phyloP scores from a whole-genome alignment of 2,113 vertebrate species.

The Barbus barbus region DNA sequence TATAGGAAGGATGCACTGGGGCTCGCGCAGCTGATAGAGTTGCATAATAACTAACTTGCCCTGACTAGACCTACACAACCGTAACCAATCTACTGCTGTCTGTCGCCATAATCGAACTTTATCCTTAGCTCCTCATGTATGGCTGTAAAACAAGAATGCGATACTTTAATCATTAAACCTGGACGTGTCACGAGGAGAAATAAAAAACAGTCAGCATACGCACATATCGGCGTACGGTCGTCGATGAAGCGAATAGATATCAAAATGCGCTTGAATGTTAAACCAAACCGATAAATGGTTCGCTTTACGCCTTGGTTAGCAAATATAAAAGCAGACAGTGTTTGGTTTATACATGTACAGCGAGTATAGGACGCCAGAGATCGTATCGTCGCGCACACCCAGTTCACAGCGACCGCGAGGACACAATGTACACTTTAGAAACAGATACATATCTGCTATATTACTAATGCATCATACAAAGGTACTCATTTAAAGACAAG shows the following conservation, averaged over 20 bases:
- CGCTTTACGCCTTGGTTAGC: not conserved
- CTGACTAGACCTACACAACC: constrained; percentile 40
- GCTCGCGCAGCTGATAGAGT: constrained; percentile 68
- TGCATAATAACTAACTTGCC: constrained; percentile 80
- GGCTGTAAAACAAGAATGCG: constrained; percentile 9
- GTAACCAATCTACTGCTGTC: constrained; percentile 45
- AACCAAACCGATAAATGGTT: not conserved
- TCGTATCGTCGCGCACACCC: constrained; percentile 31
- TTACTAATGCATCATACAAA: not conserved
- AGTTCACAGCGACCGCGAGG: not conserved
- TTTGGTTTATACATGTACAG: not conserved
- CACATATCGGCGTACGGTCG: not conserved
- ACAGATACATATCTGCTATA: not conserved
- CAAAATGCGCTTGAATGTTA: not conserved
- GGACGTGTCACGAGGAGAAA: constrained; percentile 19
- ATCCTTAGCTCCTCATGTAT: not conserved
- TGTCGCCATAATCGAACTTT: constrained; percentile 5
- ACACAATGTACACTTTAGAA: constrained; percentile 26
- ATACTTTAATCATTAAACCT: constrained; percentile 14
- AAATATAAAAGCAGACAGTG: not conserved
- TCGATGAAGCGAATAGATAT: not conserved
- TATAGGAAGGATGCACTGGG: constrained; percentile 47
- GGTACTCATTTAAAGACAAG: not conserved
- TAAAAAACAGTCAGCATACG: not conserved
- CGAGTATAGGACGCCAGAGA: not conserved